phyloP scores from a whole-genome alignment of 2,888 invertebrate genomes.

The Limnephilus lunatus region DNA sequence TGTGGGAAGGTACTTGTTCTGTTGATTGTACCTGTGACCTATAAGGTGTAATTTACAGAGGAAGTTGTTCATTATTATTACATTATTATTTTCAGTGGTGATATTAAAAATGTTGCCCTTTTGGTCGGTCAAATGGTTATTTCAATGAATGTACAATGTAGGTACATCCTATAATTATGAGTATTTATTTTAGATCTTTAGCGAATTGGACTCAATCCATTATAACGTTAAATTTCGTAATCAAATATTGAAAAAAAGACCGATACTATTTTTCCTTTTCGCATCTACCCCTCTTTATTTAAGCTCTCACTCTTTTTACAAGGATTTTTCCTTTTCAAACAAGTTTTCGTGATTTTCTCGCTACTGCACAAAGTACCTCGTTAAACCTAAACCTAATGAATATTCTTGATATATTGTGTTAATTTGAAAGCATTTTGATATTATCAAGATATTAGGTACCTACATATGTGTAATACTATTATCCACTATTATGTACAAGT shows the following conservation, averaged over 20 bases:
- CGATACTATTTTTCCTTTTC: background rate
- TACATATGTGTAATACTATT: too few species aligned
- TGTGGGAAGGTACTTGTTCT: background rate
- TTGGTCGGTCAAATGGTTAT: background rate
- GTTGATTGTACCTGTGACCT: background rate
- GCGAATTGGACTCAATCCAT: background rate
- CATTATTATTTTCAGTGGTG: background rate
- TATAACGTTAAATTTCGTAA: background rate
- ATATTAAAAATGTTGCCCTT: background rate
- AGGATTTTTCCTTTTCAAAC: background rate
- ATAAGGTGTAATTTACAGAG: background rate
- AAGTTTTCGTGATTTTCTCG: background rate
- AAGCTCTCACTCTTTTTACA: background rate
- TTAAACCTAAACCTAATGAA: background rate
- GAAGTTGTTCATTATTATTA: background rate
- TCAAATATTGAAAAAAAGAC: too few species aligned
- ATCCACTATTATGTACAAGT: too few species aligned
- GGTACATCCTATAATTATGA: background rate
- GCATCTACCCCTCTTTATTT: background rate
- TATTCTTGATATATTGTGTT: too few species aligned
- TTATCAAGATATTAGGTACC: too few species aligned
- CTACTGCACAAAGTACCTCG: background rate
- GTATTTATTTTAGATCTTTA: background rate
- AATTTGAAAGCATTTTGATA: too few species aligned
- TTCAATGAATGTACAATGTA: background rate